Base-by-base conservation (phyloP, 2,113 vertebrate species). In the Dipodomys spectabilis region DNA sequence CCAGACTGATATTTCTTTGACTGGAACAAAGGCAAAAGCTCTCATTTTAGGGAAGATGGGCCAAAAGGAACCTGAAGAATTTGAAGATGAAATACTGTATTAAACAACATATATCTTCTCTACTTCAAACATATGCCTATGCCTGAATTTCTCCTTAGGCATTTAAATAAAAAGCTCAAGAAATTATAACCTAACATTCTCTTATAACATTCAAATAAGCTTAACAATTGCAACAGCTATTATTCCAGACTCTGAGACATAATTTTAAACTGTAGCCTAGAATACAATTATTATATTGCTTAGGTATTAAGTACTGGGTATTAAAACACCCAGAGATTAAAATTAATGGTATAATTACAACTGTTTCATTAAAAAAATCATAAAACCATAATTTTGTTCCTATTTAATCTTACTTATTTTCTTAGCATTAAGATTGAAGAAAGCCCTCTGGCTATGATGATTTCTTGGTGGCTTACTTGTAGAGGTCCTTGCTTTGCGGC, bases 361-460 rank as follows among this genome's bases (percentile, higher is more conserved):
- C 4, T 68, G 35, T 19, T 92, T 78, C 80, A 93, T 80, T 8
- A 64, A 95, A 75, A 75, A 80, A 15, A 19, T 18, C 95, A 85
- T 83, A 72, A 95, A 94, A 94, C 49, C 73, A 72, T 8, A 18
- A 75, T 93, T 74, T 94, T 95, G 27, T 87, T 64, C 74, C 90
- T 83, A 93, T 90, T 85, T 81, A 86, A 88, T 91, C 79, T 89
- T 92, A 80, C 79, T 89, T 92, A 80, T 65, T 85, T 96, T 92
- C 75, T 85, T 86, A 91, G 62, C n/a, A 45, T 18, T 80, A 78
- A 49, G n/a, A n/a, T 74, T 93, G 87, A 94, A 94, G 18, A 94
- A 81, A 90, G 57, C 53, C 60, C 44, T 67, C 39, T 35, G 6
- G 64, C 39, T 80, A 87, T 39, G 8, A 65, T n/a, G 39, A 91